Conservation (phyloP, 2,797 vertebrate genomes). For the Tinamus major region DNA sequence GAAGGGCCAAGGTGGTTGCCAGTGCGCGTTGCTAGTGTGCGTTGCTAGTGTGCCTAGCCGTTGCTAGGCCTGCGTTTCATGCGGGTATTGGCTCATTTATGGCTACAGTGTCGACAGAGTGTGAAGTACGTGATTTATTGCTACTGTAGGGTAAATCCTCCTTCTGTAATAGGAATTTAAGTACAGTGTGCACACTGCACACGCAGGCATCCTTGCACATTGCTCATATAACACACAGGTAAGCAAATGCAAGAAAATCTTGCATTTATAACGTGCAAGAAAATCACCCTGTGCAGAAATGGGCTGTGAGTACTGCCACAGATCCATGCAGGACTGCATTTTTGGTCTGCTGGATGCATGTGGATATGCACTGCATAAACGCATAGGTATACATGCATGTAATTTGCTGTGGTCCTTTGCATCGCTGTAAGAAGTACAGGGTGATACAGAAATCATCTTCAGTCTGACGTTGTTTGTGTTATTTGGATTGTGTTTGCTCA, state of each 20-base stretch:
- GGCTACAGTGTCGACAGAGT: background rate
- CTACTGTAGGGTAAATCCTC: background rate
- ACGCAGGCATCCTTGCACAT: fast-evolving
- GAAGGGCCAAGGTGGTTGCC: background rate
- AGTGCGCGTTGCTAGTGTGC: too few species aligned
- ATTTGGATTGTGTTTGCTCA: background rate
- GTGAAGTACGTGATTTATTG: background rate
- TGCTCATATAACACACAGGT: background rate
- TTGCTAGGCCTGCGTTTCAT: background rate
- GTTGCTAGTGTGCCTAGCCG: too few species aligned
- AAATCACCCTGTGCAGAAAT: background rate
- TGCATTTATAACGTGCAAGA: background rate
- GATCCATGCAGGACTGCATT: background rate
- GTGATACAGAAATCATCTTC: background rate
- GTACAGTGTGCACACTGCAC: background rate
- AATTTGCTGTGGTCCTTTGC: background rate
- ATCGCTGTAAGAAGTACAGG: background rate
- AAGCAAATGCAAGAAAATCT: background rate
- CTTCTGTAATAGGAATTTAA: background rate
- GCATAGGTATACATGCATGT: background rate
- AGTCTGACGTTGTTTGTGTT: background rate
- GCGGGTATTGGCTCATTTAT: background rate
- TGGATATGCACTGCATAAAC: background rate
- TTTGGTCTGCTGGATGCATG: background rate
- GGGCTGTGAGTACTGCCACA: background rate